phyloP scores from a whole-genome alignment of 2,888 invertebrate genomes.

The Tryphoninae sp. region DNA sequence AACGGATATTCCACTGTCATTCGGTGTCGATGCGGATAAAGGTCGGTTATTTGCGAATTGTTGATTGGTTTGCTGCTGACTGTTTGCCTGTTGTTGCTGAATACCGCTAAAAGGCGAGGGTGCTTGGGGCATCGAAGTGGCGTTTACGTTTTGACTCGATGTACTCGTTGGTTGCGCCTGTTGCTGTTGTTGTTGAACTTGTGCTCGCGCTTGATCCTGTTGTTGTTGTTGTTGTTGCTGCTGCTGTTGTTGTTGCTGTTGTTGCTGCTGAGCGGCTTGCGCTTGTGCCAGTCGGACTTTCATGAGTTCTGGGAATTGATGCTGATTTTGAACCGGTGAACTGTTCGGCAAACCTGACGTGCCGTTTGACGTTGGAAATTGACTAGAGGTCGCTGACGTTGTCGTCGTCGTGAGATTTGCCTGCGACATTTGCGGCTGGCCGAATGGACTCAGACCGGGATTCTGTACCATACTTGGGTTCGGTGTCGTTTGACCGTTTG shows the following conservation, averaged over 20 bases:
- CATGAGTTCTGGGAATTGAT: slow-evolving; percentile 84
- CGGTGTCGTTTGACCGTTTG: slow-evolving; percentile 85
- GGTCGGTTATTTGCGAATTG: slow-evolving; percentile 80
- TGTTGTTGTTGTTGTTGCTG: slow-evolving; percentile 79
- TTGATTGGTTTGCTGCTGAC: slow-evolving; percentile 77
- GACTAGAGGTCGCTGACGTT: slow-evolving; percentile 83
- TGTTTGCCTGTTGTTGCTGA: slow-evolving; percentile 75
- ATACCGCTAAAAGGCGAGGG: slow-evolving; percentile 84
- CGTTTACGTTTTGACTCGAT: slow-evolving; percentile 75
- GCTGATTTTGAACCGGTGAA: slow-evolving; percentile 82
- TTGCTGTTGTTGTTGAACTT: slow-evolving; percentile 72
- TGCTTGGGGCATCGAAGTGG: slow-evolving; percentile 80
- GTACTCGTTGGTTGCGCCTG: slow-evolving; percentile 77
- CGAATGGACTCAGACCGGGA: slow-evolving; percentile 89
- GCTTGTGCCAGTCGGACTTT: slow-evolving; percentile 83
- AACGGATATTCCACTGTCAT: slow-evolving; percentile 80
- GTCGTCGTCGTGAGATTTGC: slow-evolving; percentile 82
- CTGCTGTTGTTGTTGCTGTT: slow-evolving; percentile 69
- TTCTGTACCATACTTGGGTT: slow-evolving; percentile 84
- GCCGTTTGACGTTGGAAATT: slow-evolving; percentile 84
- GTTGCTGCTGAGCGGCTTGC: slow-evolving; percentile 69
- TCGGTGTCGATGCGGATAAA: slow-evolving; percentile 76
- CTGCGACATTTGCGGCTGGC: slow-evolving; percentile 84
- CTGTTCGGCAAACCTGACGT: slow-evolving; percentile 82
- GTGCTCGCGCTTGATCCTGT: slow-evolving; percentile 78